Evolutionary conservation across 2,113 vertebrate species (phyloP), one percentile per base, ranked within the genome.

Genomic region (Cryptotis parvus): DNA sequence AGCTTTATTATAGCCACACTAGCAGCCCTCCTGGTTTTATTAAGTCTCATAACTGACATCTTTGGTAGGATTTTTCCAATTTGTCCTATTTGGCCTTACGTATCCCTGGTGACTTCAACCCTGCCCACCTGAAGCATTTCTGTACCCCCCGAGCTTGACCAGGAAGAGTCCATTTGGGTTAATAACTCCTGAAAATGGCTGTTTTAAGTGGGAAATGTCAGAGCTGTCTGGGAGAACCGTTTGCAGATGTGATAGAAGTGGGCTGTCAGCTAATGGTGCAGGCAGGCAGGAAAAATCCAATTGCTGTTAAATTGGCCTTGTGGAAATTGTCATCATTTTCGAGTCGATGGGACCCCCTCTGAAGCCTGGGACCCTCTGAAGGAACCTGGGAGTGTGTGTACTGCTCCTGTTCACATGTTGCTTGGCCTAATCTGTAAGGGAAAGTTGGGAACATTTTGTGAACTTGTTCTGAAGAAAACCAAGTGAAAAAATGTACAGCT

Each of bases 171-270:
- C 93, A 93, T 98, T 98, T 98, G 97, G 97, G 97, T 97, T 98
- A 98, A 98, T 98, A 98, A 97, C 97, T 98, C 98, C 98, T 97
- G 97, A 97, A 97, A 97, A 96, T 97, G 93, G 94, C 95, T 97
- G 97, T 97, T 97, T 95, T 97, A 97, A 98, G 97, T 98, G 97
- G 97, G 97, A 98, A 96, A 98, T 97, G 97, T 98, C 98, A 98
- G 96, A 97, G 97, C 96, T 96, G 95, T 96, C 97, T 96, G 96
- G 77, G 70, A 68, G 96, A 99, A 99, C 97, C 95, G 97, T 97
- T 98, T 98, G 98, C 99, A 99, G 98, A 98, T 99, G 98, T 99
- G 98, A 97, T 95, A 93, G 95, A 97, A 96, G 96, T 95, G 96
- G 96, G 92, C 96, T 98, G 97, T 97, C 98, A 98, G 98, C 96